Evolutionary conservation across 2,113 vertebrate genomes (phyloP).

Genomic region (Gymnobelideus leadbeateri): DNA sequence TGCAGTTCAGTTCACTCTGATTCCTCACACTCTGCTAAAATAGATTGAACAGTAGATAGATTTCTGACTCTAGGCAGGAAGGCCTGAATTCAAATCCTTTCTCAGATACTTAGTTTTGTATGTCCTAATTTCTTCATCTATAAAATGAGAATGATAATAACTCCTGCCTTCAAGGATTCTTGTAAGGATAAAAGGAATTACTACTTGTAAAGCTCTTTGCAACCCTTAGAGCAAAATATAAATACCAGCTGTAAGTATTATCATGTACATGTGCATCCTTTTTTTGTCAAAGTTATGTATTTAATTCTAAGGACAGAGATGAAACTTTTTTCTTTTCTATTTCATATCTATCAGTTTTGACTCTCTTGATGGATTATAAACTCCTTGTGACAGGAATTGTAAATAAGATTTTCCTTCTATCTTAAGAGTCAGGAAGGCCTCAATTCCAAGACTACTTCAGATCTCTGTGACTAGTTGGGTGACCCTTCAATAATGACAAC

Average conservation of each 20-base stretch:
- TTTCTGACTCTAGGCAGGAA: not conserved
- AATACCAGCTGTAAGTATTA: not conserved
- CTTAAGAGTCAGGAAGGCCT: not conserved
- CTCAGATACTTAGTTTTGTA: not conserved
- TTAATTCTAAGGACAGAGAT: not conserved
- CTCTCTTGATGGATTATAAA: not conserved
- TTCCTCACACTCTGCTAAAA: not conserved
- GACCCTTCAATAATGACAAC: not conserved
- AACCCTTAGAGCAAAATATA: not conserved
- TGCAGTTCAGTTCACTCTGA: not conserved
- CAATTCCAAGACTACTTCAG: not conserved
- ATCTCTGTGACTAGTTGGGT: not conserved
- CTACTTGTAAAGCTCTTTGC: not conserved
- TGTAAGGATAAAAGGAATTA: not conserved
- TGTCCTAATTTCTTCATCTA: not conserved
- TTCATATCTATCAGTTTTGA: not conserved
- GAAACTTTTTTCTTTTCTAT: not conserved
- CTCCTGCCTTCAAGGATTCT: not conserved
- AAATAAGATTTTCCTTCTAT: not conserved
- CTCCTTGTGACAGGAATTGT: not conserved
- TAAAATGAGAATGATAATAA: not conserved
- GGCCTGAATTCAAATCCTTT: not conserved
- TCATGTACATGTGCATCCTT: not conserved
- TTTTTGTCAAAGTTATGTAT: not conserved
- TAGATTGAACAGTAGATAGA: not conserved